Base-by-base conservation (phyloP, 2,113 vertebrate species). In the Protomyctophum bolini region DNA sequence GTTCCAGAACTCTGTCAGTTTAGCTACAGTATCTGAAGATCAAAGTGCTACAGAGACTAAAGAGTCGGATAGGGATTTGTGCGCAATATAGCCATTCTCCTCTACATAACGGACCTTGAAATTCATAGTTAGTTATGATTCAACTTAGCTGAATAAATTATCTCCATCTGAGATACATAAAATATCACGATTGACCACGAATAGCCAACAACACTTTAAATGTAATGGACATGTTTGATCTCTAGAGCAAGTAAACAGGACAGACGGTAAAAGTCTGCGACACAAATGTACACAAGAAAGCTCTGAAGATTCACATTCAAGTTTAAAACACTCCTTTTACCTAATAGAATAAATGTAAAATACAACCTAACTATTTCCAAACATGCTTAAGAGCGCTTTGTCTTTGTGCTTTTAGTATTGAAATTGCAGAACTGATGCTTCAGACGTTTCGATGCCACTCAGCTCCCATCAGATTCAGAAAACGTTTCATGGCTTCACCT, bases 321-420 rank as follows among this genome's bases (percentile, higher is more conserved):
- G 45, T 82, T 73, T 66, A 41, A 77, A 81, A 79, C 83, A 77
- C 78, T 68, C 76, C 1, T 83, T 76, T 72, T 80, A 76, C 50
- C 45, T 66, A 70, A 84, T 62, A 74, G 8, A 8, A 33, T 68
- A 55, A 54, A 55, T 68, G 66, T 65, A 68, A 76, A 68, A 81
- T 73, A 83, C 72, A 83, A 75, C 82, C 71, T 83, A 21, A 84
- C 10, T 14, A 67, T 68, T 63, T 80, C 63, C 12, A 46, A 83
- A 79, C 69, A 68, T 73, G 70, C 28, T 60, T 59, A 72, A 62
- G 57, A 61, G 45, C 11, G 8, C 60, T 28, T 46, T 29, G 56
- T 41, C 57, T 65, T 82, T 90, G 85, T 89, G 86, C 85, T 87
- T 88, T 65, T 29, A 69, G 72, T 73, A 63, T 76, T 83, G 66